Evolutionary conservation across 1,140 invertebrate species (phyloP), one percentile per base, ranked within the genome.

Genomic region (Drosophila sechellia): DNA sequence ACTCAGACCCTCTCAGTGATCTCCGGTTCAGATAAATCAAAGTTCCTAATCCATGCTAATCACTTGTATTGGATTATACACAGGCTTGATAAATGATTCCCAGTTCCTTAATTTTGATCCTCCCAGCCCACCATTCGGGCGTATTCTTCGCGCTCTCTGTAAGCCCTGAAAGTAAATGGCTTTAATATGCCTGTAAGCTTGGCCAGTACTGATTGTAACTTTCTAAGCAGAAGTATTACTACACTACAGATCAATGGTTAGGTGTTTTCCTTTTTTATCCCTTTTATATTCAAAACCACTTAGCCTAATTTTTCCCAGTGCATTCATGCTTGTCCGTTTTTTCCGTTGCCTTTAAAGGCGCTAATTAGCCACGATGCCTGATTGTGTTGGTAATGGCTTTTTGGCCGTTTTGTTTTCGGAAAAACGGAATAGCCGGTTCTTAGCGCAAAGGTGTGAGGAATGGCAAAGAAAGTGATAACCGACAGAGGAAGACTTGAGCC

Each of bases 301-400:
- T 8, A 8, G 31, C 13, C 6, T 48, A 59, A 20, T 77, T 77
- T 70, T 48, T 68, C 40, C 34, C 45, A 61, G 61, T 64, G 58
- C 35, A 57, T 3, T 20, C 20, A 22, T 50, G 53, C 49, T 50
- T 34, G 20, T 46, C 43, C 40, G 56, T 35, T 3, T 39, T 22
- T 37, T 17, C 25, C 35, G 37, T 20, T 49, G 60, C 72, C 77
- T 73, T 58, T 56, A 52, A 71, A 83, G 70, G 65, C 83, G 83
- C 79, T 86, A 86, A 86, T 86, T 86, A 86, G 83, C 78, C 75
- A 85, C 73, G 74, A 68, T 84, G 81, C 12, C 35, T 40, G 64
- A 70, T 79, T 68, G 81, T 68, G 49, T 68, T 79, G 64, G 64
- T 75, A 68, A 68, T 87, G 70, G 63, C 56, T 52, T 58, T 63